Percentiles rank a stretch among this genome's conserved stretches.
Conservation (phyloP, 2,797 vertebrate genomes). For the Thalassophryne amazonica region DNA sequence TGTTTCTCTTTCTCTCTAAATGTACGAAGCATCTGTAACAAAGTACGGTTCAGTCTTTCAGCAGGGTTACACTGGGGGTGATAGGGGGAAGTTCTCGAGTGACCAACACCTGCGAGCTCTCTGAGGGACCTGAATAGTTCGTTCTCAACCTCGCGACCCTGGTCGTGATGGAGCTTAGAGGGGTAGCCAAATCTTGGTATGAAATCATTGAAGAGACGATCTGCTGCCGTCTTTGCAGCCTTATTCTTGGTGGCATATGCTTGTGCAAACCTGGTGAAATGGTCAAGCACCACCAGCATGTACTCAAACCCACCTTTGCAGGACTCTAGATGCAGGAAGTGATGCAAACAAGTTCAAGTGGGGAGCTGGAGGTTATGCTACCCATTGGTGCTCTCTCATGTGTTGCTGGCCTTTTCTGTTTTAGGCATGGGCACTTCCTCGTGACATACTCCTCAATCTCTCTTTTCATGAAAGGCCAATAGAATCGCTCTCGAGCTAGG, state of each 20-base stretch:
- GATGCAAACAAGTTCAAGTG: slow-evolving; percentile 1
- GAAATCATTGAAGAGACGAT: no score
- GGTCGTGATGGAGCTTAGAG: no score
- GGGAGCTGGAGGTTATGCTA: neutral
- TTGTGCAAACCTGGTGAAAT: slow-evolving; percentile 2
- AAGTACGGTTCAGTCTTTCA: no score
- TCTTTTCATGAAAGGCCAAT: neutral
- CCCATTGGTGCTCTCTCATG: neutral
- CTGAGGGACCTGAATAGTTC: no score
- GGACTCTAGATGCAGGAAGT: slow-evolving; percentile 5
- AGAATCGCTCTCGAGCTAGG: neutral
- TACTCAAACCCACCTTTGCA: neutral
- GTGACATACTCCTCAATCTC: neutral
- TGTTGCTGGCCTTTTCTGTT: neutral
- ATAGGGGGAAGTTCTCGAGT: no score
- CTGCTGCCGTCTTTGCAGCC: no score
- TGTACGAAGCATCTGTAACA: no score
- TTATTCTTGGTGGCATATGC: slow-evolving; percentile 6
- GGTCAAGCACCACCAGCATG: neutral
- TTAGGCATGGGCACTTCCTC: neutral
- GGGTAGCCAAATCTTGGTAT: no score
- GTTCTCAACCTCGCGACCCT: no score
- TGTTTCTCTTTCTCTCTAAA: no score
- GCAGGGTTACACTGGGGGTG: no score
- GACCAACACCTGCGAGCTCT: no score